Base-by-base conservation (phyloP, 1,140 invertebrate species). In the Macrosteles quadrilineatus region DNA sequence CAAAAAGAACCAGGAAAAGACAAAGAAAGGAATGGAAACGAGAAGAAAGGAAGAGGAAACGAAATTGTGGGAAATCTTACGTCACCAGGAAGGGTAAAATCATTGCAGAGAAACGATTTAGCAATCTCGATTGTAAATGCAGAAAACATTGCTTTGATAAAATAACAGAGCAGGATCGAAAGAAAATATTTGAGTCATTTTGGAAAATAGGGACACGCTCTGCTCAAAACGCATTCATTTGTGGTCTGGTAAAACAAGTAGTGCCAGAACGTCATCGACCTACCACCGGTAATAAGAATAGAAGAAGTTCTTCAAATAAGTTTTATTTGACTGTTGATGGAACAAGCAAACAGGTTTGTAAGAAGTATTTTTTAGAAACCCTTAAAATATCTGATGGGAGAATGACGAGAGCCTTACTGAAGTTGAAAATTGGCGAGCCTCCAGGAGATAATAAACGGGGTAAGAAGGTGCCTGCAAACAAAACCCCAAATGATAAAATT, bases 181-280 rank as follows among this genome's bases (percentile, higher is more conserved):
- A 47, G 29, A 43, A 4, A 25, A 19, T 50, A 21, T 67, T 67
- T 50, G n/a, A 67, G 40, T 67, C 40, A 1, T 67, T 67, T 45
- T 67, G 65, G 65, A 67, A 67, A 67, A 43, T 67, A 21, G 65
- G 65, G 19, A 45, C 32, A 17, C 29, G 19, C 21, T 45, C 36
- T 45, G 65, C 65, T 29, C 65, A 67, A 45, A 67, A 67, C 25
- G 25, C 65, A 47, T 62, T 62, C 12, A 45, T 67, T 67, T 67
- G 65, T 67, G 65, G 65, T 6, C n/a, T 67, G 40, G 47, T 67
- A 19, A 67, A 67, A 19, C 65, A 67, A 67, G 1, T 47, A 67
- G 9, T 17, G n/a, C 65, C 65, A 67, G n/a, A 62, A 30, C 30
- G 57, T 29, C 57, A 62, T 62, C 12, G 57, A 27, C 57, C 57